Evolutionary conservation across 2,888 invertebrate genomes (phyloP), one percentile per base, ranked within the genome.

Genomic region (Exephanes ischioxanthus): DNA sequence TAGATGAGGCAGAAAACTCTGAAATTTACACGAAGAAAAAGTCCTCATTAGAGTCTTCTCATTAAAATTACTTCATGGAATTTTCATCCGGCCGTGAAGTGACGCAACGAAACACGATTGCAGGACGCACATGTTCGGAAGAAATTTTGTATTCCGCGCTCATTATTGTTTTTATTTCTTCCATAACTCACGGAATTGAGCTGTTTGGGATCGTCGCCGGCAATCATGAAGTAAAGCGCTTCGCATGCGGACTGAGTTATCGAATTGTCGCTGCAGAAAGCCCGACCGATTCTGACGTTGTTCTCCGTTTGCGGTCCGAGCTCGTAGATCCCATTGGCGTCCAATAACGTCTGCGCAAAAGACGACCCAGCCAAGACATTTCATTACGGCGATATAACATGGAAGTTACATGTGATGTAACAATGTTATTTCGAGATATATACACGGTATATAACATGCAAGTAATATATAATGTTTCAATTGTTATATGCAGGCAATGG

Each of bases 1-100:
- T 3, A 87, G 70, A 9, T 80, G 48, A 9, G 87, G 79, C 37
- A 88, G 55, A 45, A 82, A 11, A 45, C 73, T 87, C 88, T 88
- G 68, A 73, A 78, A 4, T 72, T 53, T 45, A n/a, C 19, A 63
- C 63, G 72, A 71, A 26, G 41, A 68, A 11, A 33, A 45, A 30
- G 33, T 33, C 37, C 41, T 22, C 4, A 22, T 67, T 67, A 1
- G 11, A 71, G 45, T 3, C 16, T 7, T 55, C 16, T 30, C 2
- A 26, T 26, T 45, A 2, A 26, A 14, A 7, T 53, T 53, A 2
- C 6, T 19, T 19, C 19, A 16, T 19, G 7, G 2, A 4, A 19
- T 16, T 19, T 53, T 19, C 0, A 45, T 14, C 16, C 9, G 0
- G 3, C 4, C 19, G n/a, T 53, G n/a, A 53, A n/a, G 37, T 19